Base-by-base conservation (phyloP, 2,888 invertebrate species). In the Agriopis aurantiaria region DNA sequence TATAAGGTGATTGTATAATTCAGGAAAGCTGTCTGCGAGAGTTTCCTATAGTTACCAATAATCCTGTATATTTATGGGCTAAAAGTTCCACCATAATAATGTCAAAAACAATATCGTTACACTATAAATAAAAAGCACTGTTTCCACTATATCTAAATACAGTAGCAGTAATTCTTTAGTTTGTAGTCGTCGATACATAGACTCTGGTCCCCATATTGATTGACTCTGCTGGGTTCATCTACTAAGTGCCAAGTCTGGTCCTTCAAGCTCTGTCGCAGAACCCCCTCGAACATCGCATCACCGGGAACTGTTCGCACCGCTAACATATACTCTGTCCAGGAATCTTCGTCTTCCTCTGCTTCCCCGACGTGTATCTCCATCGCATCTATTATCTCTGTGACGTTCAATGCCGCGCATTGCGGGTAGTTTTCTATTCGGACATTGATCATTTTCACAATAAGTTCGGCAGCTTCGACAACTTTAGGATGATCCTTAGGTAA, bases 131-230 rank as follows among this genome's bases (percentile, higher is more conserved):
- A 33, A 33, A 33, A 33, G 23, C 23, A 33, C 23, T 33, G 23
- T 33, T 33, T 33, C 33, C 5, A 33, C 33, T 33, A 5, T 33
- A 33, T 33, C 43, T 57, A 57, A 14, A 9, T 9, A 4, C 97
- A 97, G 85, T 95, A 97, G 90, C 97, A 97, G 85, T 97, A 97
- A 70, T 97, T 94, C 85, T 97, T 97, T 72, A 97, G 91, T 76
- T 96, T 95, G 81, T 96, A 96, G 80, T 97, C 96, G 71, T 96
- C 95, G 58, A 97, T 95, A 83, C 98, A 98, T 77, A 93, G 95
- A 88, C 97, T 97, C 86, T 97, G 97, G 66, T 96, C 95, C 14
- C 97, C 97, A 82, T 98, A 97, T 45, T 96, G 91, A 87, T 97
- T 97, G 59, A 97, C 95, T 65, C 98, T 95, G 84, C 97, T 97